These are phyloP conservation scores for Stomatorhinus walkeri DNA, from an alignment of 2,797 vertebrate species.

Conservation along the genomic window DNA sequence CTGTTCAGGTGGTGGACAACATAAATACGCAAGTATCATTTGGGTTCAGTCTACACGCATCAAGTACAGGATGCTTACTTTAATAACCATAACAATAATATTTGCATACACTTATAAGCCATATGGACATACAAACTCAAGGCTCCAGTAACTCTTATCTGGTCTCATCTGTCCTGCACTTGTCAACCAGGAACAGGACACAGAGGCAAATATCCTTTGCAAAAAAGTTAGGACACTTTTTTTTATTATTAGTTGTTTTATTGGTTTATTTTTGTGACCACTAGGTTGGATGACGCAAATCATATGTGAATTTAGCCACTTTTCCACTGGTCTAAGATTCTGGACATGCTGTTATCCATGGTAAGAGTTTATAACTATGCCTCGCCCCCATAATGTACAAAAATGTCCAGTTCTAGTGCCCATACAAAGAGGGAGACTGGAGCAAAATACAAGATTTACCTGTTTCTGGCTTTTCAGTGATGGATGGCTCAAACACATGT, in stretches of 20 bases:
- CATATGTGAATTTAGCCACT: slow-evolving; percentile 21
- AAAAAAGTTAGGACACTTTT: not conserved
- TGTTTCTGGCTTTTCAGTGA: not conserved
- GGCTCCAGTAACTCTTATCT: not conserved
- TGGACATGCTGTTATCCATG: not conserved
- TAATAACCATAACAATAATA: not conserved
- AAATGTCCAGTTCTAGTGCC: not conserved
- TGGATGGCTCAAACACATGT: not conserved
- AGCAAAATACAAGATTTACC: not conserved
- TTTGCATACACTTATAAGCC: not conserved
- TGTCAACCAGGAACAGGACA: not conserved
- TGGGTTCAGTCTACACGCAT: not conserved
- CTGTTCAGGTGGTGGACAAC: not conserved
- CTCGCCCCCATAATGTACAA: not conserved
- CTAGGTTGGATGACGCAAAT: slow-evolving; percentile 19
- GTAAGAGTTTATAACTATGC: slow-evolving; percentile 15
- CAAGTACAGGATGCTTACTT: not conserved
- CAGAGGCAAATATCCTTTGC: not conserved
- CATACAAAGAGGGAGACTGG: not conserved
- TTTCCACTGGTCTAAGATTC: slow-evolving; percentile 3
- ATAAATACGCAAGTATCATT: not conserved
- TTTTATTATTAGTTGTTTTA: slow-evolving; percentile 5
- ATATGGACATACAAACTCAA: not conserved
- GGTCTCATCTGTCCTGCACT: not conserved
- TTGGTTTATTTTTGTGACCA: slow-evolving; percentile 7